A percentile compares a stretch with the other conserved stretches of the same genome.
phyloP scores from a whole-genome alignment of 2,888 invertebrate genomes.

The Cryptocephalus primarius region DNA sequence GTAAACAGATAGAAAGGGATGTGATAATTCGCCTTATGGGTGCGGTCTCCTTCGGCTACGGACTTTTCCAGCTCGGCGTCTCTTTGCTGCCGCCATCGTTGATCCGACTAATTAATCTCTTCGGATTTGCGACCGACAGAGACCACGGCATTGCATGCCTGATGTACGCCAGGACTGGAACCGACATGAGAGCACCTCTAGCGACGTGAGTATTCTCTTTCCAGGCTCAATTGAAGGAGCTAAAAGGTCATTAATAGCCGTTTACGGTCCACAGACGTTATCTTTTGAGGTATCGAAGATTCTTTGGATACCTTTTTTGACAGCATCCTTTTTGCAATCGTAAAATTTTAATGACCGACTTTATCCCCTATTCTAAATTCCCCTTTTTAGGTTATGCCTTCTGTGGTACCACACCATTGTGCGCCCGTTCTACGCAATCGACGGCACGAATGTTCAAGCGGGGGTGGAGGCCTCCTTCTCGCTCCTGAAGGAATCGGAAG shows the following conservation, averaged over 20 bases:
- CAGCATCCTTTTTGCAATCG: too few species aligned
- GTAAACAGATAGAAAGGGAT: slow-evolving; percentile 37
- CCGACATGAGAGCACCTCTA: slow-evolving; percentile 56
- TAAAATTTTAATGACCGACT: too few species aligned
- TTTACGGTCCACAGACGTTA: background rate
- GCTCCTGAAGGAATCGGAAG: slow-evolving; percentile 42
- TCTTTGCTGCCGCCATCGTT: slow-evolving; percentile 56
- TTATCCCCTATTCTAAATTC: too few species aligned
- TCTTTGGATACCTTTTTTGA: too few species aligned
- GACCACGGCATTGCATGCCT: slow-evolving; percentile 47
- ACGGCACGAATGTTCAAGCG: slow-evolving; percentile 48
- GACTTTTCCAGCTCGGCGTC: slow-evolving; percentile 55
- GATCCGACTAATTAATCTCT: slow-evolving; percentile 46
- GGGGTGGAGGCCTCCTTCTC: slow-evolving; percentile 44
- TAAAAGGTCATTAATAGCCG: background rate
- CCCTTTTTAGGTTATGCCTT: slow-evolving; percentile 39
- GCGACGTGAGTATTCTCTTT: slow-evolving; percentile 50
- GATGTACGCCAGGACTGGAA: slow-evolving; percentile 48
- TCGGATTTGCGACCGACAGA: slow-evolving; percentile 56
- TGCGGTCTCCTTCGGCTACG: slow-evolving; percentile 60
- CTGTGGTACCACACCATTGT: slow-evolving; percentile 62
- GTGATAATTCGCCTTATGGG: slow-evolving; percentile 51
- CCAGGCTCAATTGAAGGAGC: too few species aligned
- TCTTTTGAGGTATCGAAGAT: background rate
- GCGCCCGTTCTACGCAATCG: slow-evolving; percentile 54